Evolutionary conservation across 2,797 vertebrate species (phyloP).

Genomic region (Clarias platycephalus): DNA sequence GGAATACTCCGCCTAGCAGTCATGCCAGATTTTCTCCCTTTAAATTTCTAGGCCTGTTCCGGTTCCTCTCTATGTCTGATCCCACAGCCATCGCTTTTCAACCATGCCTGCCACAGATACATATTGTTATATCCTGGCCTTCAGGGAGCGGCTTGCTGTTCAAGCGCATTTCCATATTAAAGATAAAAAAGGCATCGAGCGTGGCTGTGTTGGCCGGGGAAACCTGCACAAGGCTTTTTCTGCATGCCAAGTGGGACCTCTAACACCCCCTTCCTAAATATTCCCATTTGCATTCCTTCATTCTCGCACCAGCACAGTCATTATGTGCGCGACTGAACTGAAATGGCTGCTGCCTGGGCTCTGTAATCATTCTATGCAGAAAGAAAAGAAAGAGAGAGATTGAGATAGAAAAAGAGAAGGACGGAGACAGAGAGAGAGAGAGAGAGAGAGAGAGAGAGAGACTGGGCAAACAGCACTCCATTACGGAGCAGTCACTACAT

Average conservation of each 20-base stretch:
- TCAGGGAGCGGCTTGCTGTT: background rate
- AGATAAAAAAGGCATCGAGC: background rate
- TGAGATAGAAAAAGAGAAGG: background rate
- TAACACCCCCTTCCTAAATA: constrained; percentile 31
- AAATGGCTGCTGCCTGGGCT: constrained; percentile 21
- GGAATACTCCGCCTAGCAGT: background rate
- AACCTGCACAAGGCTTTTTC: constrained; percentile 7
- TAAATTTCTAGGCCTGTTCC: constrained; percentile 23
- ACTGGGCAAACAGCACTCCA: constrained; percentile 30
- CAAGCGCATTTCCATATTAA: constrained; percentile 30
- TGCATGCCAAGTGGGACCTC: constrained; percentile 16
- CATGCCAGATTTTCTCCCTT: constrained; percentile 13
- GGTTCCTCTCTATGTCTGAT: constrained; percentile 11
- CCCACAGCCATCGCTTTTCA: constrained; percentile 22
- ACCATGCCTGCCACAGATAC: constrained; percentile 13
- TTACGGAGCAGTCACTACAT: constrained; percentile 28
- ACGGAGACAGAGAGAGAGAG: background rate
- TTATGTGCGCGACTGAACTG: constrained; percentile 24
- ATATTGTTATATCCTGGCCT: constrained; percentile 25
- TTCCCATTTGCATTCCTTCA: constrained; percentile 25
- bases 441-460: background rate
- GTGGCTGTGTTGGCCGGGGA: constrained; percentile 2
- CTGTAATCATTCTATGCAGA: constrained; percentile 29
- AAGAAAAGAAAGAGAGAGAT: background rate
- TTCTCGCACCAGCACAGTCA: constrained; percentile 1